A percentile compares a stretch with the other conserved stretches of the same genome.
Conservation (phyloP, 2,797 vertebrate species). For the Ataeniobius toweri region DNA sequence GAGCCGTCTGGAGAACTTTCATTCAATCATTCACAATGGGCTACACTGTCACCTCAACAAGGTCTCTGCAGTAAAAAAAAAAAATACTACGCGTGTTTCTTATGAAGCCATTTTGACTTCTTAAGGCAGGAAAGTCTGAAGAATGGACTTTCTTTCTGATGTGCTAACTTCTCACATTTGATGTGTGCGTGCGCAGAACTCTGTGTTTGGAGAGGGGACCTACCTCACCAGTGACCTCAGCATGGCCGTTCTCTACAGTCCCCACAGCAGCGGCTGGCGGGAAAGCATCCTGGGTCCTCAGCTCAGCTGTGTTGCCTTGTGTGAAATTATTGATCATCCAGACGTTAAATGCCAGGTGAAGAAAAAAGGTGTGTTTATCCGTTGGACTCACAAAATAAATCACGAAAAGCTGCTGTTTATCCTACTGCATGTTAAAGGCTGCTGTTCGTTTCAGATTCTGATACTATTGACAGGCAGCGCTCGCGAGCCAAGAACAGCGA, state of each 20-base stretch:
- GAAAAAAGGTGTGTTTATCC: conserved; percentile 86
- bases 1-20: conserved; percentile 97
- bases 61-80: conserved; percentile 37
- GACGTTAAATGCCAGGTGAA: conserved; percentile 97
- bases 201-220: conserved; percentile 96
- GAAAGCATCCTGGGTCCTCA: conserved; percentile 87
- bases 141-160: neutral
- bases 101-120: neutral
- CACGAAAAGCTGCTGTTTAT: neutral
- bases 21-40: conserved; percentile 96
- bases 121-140: neutral
- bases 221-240: conserved; percentile 98
- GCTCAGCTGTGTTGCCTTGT: conserved; percentile 95
- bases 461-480: conserved; percentile 88
- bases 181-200: conserved; percentile 82
- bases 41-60: conserved; percentile 93
- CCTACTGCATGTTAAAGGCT: neutral
- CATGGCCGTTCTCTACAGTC: conserved; percentile 96
- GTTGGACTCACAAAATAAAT: neutral
- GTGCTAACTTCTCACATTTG: neutral
- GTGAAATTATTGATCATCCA: conserved; percentile 97
- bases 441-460: conserved; percentile 83
- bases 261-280: conserved; percentile 90
- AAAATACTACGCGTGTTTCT: neutral
- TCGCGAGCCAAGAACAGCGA: conserved; percentile 94